These are phyloP conservation scores for Taenioides sp. DNA, from an alignment of 2,797 vertebrate species.

Conservation along the genomic window DNA sequence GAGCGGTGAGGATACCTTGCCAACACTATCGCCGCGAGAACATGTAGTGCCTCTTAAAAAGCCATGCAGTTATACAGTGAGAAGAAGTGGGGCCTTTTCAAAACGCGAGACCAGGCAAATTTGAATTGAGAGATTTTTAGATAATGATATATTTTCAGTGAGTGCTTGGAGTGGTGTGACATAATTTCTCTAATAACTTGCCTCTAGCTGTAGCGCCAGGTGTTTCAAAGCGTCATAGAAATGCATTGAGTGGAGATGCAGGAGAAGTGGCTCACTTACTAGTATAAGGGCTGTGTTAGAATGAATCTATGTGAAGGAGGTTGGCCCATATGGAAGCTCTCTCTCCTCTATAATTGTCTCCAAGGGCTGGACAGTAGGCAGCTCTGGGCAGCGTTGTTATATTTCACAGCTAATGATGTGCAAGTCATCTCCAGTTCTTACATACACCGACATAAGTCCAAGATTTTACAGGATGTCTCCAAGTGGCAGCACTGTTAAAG, in stretches of 20 bases:
- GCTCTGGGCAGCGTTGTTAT: conserved; percentile 73
- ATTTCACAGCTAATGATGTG: conserved; percentile 80
- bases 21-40: conserved; percentile 50
- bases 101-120: conserved; percentile 31
- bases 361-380: conserved; percentile 60
- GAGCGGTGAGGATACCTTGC: conserved; percentile 49
- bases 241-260: conserved; percentile 25
- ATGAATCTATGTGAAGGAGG: conserved; percentile 50
- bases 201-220: conserved; percentile 35
- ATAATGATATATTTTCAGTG: conserved; percentile 52
- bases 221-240: conserved; percentile 17
- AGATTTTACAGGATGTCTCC: conserved; percentile 50
- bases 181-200: conserved; percentile 57
- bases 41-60: conserved; percentile 35
- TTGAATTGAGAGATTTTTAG: conserved; percentile 36
- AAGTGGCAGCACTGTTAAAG: conserved; percentile 44
- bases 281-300: conserved; percentile 39
- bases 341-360: conserved; percentile 67
- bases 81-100: conserved; percentile 42
- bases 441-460: conserved; percentile 59
- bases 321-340: conserved; percentile 41
- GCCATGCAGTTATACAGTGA: conserved; percentile 29
- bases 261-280: conserved; percentile 27
- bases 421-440: conserved; percentile 68
- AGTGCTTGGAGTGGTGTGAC: conserved; percentile 45